Evolutionary conservation across 2,113 vertebrate species (phyloP), one percentile per base, ranked within the genome.

Genomic region (Todiramphus chloris): DNA sequence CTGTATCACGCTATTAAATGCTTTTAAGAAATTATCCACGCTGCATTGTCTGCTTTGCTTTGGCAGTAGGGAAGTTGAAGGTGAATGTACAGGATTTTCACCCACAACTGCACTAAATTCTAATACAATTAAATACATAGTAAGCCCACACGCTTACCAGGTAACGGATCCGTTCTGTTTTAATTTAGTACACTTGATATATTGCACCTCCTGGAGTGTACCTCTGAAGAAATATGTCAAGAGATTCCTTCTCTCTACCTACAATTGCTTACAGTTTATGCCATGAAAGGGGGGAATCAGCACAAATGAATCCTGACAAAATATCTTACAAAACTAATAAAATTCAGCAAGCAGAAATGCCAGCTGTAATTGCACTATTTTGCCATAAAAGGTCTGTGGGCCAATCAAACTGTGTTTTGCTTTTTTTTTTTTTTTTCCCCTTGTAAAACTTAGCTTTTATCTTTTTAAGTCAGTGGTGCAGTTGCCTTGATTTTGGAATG

Each of bases 281-380:
- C 70, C 35, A 43, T 59, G 80, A 80, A 94, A 90, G 74, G 43
- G 41, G 41, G 17, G 60, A 94, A 94, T 92, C 90, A 92, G 83
- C 66, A 89, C 69, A 80, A 90, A 94, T 86, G 89, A 94, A 69
- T 87, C 67, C 64, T 91, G 70, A 95, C 73, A 95, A 97, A 89
- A 60, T 74, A 94, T 33, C 93, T 93, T 66, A 94, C 58, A 76
- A 96, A 96, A 83, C 87, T 44, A 76, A 96, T 97, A 94, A 79
- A 94, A 88, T 96, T 93, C 69, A 91, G 41, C 56, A 94, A 76
- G 80, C 44, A 84, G 81, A 69, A 90, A 93, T 93, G 73, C 86
- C 83, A 92, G 80, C 87, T 94, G 83, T 79, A 95, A 93, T 91
- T 82, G 69, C 53, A 66, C 74, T 87, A 91, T 95, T 97, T 93